A percentile compares a stretch with the other conserved stretches of the same genome.
phyloP scores from a whole-genome alignment of 2,888 invertebrate species.

The Anticlea derivata region DNA sequence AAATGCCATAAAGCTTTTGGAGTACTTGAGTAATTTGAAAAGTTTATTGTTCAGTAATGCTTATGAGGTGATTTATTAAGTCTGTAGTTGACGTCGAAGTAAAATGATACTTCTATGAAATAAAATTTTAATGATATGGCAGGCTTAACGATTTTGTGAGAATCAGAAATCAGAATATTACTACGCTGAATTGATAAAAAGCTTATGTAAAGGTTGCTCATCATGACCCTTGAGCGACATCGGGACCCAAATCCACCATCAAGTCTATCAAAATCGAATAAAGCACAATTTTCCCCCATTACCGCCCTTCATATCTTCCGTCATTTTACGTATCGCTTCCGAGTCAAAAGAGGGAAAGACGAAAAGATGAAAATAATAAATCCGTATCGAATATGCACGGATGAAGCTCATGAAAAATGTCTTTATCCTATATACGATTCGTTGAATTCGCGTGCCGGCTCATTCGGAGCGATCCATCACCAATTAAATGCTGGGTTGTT shows the following conservation, averaged over 20 bases:
- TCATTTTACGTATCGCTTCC: slow-evolving; percentile 83
- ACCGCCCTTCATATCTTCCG: slow-evolving; percentile 81
- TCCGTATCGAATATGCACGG: slow-evolving; percentile 79
- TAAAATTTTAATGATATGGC: too few species aligned
- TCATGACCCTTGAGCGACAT: slow-evolving; percentile 63
- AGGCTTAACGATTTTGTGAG: too few species aligned
- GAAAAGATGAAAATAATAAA: slow-evolving; percentile 80
- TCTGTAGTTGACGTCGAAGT: too few species aligned
- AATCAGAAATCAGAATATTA: not conserved
- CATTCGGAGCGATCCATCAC: slow-evolving; percentile 70
- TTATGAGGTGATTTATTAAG: slow-evolving; percentile 3
- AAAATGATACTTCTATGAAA: too few species aligned
- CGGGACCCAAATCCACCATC: slow-evolving; percentile 73
- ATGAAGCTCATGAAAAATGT: slow-evolving; percentile 64
- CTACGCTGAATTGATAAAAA: slow-evolving; percentile 24
- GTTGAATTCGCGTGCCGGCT: slow-evolving; percentile 55
- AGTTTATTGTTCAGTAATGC: slow-evolving; percentile 11
- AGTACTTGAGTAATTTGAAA: slow-evolving; percentile 7
- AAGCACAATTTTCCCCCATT: slow-evolving; percentile 82
- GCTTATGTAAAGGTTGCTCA: slow-evolving; percentile 42
- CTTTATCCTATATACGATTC: slow-evolving; percentile 57
- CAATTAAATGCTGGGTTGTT: slow-evolving; percentile 79
- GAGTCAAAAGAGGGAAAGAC: slow-evolving; percentile 75
- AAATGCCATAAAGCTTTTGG: slow-evolving; percentile 20
- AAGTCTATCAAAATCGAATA: slow-evolving; percentile 83